Percentiles rank a stretch among this genome's conserved stretches.
Conservation (phyloP, 2,113 vertebrate species). For the Melanotaenia duboulayi region DNA sequence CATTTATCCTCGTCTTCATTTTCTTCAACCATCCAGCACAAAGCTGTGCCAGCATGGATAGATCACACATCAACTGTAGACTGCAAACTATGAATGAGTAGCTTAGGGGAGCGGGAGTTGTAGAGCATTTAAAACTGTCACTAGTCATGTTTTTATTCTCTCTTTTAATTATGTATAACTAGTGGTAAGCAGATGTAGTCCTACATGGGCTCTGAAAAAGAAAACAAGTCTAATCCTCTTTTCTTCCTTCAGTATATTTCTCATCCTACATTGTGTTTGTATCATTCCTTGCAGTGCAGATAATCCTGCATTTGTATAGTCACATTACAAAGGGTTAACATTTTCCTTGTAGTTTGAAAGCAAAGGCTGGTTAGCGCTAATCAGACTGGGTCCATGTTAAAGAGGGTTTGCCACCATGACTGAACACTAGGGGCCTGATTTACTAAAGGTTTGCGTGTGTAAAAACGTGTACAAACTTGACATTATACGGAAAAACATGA, state of each 20-base stretch:
- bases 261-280: slow-evolving; percentile 13
- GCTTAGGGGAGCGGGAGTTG: slow-evolving; percentile 24
- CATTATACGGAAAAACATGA: too few relatives aligned
- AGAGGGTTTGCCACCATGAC: background rate
- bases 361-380: background rate
- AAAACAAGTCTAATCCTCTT: slow-evolving; percentile 32
- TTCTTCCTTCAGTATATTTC: background rate
- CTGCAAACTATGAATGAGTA: slow-evolving; percentile 12
- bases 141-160: slow-evolving; percentile 22
- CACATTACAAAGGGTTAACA: slow-evolving; percentile 5
- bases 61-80: background rate
- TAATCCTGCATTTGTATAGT: background rate
- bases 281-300: background rate
- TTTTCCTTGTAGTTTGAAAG: background rate
- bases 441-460: too few relatives aligned
- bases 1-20: slow-evolving; percentile 27
- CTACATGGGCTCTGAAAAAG: slow-evolving; percentile 11
- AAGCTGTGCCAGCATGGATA: slow-evolving; percentile 22
- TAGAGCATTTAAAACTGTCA: slow-evolving; percentile 20
- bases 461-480: too few relatives aligned
- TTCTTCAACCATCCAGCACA: slow-evolving; percentile 23
- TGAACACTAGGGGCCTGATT: too few relatives aligned
- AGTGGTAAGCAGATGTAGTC: slow-evolving; percentile 4
- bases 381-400: background rate
- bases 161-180: slow-evolving; percentile 28